phyloP scores from a whole-genome alignment of 2,797 vertebrate species.

The Siniperca undulata region DNA sequence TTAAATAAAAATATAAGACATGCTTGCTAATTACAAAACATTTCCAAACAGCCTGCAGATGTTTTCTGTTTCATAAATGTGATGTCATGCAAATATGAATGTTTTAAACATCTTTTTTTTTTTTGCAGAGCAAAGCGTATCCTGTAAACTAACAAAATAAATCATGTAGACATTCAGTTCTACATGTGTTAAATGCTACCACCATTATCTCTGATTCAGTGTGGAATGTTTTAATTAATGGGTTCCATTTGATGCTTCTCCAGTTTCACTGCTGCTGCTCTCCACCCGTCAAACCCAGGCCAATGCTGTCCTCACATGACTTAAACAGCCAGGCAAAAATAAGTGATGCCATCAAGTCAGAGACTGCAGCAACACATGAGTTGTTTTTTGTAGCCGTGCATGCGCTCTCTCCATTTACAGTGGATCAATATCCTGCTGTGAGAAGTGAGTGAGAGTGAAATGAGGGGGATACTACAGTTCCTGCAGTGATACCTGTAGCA shows the following conservation, averaged over 20 bases:
- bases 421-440: conserved; percentile 57
- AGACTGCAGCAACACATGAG: conserved; percentile 30
- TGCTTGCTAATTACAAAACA: conserved; percentile 46
- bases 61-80: conserved; percentile 44
- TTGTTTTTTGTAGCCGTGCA: conserved; percentile 20
- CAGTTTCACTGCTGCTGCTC: conserved; percentile 14
- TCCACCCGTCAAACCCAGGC: conserved; percentile 32
- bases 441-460: conserved; percentile 55
- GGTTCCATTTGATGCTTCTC: conserved; percentile 23
- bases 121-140: conserved; percentile 20
- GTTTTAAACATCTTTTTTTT: conserved; percentile 14
- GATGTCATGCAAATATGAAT: conserved; percentile 43
- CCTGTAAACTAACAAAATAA: conserved; percentile 22
- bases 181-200: neutral
- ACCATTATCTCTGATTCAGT: conserved; percentile 28
- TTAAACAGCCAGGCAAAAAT: conserved; percentile 35
- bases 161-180: conserved; percentile 19
- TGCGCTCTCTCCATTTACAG: conserved; percentile 42
- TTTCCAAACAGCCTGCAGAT: conserved; percentile 50
- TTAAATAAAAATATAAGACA: conserved; percentile 6
- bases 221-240: conserved; percentile 26
- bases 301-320: conserved; percentile 59
- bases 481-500: conserved; percentile 62
- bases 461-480: conserved; percentile 22
- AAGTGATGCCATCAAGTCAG: conserved; percentile 26